Percentiles rank a stretch among this genome's conserved stretches.
Conservation (phyloP, 2,113 vertebrate genomes). For the Tamias sibiricus region DNA sequence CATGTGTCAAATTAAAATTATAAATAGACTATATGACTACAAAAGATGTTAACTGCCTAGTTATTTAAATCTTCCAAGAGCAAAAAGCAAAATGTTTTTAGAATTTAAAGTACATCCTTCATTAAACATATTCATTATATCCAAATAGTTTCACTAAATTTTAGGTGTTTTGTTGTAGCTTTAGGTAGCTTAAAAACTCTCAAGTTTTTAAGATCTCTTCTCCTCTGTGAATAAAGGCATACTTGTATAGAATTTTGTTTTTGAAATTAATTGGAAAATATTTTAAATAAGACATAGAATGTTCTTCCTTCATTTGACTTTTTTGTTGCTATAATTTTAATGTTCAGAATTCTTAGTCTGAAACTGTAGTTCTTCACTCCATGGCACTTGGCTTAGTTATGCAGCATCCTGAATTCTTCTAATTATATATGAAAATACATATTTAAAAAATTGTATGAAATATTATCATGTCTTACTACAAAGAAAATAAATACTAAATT, state of each 20-base stretch:
- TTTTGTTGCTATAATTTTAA: neutral
- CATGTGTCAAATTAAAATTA: conserved; percentile 39
- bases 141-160: neutral
- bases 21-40: neutral
- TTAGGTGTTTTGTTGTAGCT: neutral
- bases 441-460: neutral
- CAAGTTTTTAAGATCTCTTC: neutral
- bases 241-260: neutral
- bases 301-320: neutral
- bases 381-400: neutral
- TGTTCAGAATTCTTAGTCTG: conserved; percentile 3
- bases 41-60: neutral
- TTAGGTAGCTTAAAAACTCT: neutral
- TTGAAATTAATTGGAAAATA: conserved; percentile 11
- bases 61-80: conserved; percentile 29
- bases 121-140: neutral
- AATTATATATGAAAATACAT: neutral
- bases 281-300: neutral
- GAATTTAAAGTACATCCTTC: neutral
- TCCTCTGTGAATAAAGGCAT: neutral
- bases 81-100: conserved; percentile 5
- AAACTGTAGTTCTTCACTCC: neutral
- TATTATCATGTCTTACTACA: neutral
- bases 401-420: neutral
- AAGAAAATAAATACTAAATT: neutral